These are phyloP conservation scores for Cinclus cinclus DNA, from an alignment of 2,113 vertebrate species.

Conservation along the genomic window DNA sequence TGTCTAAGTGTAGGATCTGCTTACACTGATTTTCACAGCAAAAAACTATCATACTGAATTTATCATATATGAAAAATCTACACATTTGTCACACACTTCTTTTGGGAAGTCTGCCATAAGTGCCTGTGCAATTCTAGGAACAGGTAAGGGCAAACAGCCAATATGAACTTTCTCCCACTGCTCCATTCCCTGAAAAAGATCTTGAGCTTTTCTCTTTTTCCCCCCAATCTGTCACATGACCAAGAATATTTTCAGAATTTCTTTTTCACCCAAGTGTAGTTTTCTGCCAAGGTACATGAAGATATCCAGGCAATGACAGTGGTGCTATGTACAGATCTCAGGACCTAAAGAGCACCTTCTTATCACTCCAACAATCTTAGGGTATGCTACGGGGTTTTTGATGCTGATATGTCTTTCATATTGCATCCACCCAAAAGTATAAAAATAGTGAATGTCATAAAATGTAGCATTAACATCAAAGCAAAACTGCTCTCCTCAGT, in stretches of 20 bases:
- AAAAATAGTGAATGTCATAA: conserved; percentile 21
- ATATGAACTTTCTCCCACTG: not conserved
- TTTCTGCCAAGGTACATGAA: not conserved
- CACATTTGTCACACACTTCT: not conserved
- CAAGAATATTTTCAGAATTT: not conserved
- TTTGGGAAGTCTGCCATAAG: not conserved
- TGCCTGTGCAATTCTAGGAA: not conserved
- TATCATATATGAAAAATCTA: not conserved
- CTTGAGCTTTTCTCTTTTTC: not conserved
- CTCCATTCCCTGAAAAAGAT: not conserved
- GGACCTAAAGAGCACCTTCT: not conserved
- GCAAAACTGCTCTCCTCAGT: not conserved
- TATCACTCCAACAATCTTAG: not conserved
- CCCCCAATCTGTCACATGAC: not conserved
- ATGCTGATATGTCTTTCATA: not conserved
- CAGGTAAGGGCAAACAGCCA: not conserved
- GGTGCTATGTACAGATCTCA: not conserved
- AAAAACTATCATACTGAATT: not conserved
- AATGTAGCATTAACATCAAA: not conserved
- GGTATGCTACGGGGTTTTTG: not conserved
- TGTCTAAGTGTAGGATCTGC: not conserved
- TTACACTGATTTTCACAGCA: not conserved
- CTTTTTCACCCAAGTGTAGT: not conserved
- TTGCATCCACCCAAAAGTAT: conserved; percentile 35
- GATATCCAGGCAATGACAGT: not conserved